phyloP scores from a whole-genome alignment of 1,140 invertebrate genomes.

The Bombus haemorrhoidalis region DNA sequence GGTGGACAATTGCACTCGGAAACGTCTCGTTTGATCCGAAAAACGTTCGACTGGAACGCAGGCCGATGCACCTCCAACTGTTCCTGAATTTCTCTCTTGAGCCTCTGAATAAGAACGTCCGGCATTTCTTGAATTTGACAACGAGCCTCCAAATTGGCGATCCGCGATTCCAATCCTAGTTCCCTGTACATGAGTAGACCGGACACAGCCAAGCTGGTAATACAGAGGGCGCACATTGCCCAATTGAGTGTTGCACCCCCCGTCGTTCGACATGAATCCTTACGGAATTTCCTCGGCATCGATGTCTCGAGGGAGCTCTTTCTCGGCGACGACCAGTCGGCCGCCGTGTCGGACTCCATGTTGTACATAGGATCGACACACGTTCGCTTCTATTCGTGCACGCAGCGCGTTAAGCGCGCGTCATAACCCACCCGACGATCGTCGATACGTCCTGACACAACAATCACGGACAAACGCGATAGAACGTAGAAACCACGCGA shows the following conservation, averaged over 20 bases:
- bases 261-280: constrained; percentile 44
- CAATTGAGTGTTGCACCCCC: constrained; percentile 64
- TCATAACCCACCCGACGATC: constrained; percentile 59
- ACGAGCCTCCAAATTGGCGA: constrained; percentile 73
- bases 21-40: constrained; percentile 73
- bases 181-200: constrained; percentile 76
- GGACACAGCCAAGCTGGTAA: constrained; percentile 75
- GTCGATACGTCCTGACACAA: constrained; percentile 56
- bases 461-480: constrained; percentile 28
- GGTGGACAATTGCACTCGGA: constrained; percentile 76
- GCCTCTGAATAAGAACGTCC: constrained; percentile 67
- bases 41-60: constrained; percentile 40
- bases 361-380: constrained; percentile 51
- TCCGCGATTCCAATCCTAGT: constrained; percentile 74
- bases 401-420: constrained; percentile 57
- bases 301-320: constrained; percentile 51
- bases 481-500: constrained; percentile 40
- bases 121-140: constrained; percentile 54
- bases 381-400: constrained; percentile 55
- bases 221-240: constrained; percentile 77
- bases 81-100: constrained; percentile 68
- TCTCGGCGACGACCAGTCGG: constrained; percentile 53
- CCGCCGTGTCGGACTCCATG: constrained; percentile 54
- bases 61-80: constrained; percentile 52
- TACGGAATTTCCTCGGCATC: constrained; percentile 71